Base-by-base conservation (phyloP, 2,888 invertebrate genomes). In the Leptogaster cylindrica region DNA sequence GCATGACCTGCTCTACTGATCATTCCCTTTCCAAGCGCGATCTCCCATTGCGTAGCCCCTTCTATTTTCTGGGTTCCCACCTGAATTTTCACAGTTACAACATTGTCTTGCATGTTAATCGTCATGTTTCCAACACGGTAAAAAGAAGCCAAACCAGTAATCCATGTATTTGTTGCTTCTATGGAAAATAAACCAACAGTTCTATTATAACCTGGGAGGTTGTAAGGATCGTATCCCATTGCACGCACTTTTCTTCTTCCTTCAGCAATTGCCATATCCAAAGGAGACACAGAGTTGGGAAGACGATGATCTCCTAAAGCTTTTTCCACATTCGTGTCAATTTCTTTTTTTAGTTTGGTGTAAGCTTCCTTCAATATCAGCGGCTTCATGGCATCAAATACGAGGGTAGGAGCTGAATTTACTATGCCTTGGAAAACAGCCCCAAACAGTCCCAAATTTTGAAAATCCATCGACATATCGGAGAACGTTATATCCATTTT, bases 381-480 rank as follows among this genome's bases (percentile, higher is more conserved):
- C 0, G 93, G 93, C 76, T 95, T 94, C 74, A 95, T 90, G 7
- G 91, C 89, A 77, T 93, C 92, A 74, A 95, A 94, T 2, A 95
- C 85, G 70, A 92, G 87, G 10, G 86, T 87, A 0, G 93, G 93
- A 0, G 93, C 86, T 0, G 91, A 89, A 78, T 94, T 95, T 46
- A 95, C 86, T 50, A 93, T 84, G 0, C 90, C 87, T 77, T 90
- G 89, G 70, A 87, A 84, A 71, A 86, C 81, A 41, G 85, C 84
- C 1, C 90, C 92, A 69, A 93, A 83, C 72, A 92, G 86, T 3
- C 93, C 81, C 0, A 93, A 84, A 76, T 92, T 92, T 78, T 92
- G 86, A 75, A 95, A 93, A 75, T 93, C 88, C 82, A 93, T 88
- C 6, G 87, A 83, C 74, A 94, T 91, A 50, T 87, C 87, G 50